phyloP scores from a whole-genome alignment of 1,140 invertebrate genomes.

The Triops cancriformis region DNA sequence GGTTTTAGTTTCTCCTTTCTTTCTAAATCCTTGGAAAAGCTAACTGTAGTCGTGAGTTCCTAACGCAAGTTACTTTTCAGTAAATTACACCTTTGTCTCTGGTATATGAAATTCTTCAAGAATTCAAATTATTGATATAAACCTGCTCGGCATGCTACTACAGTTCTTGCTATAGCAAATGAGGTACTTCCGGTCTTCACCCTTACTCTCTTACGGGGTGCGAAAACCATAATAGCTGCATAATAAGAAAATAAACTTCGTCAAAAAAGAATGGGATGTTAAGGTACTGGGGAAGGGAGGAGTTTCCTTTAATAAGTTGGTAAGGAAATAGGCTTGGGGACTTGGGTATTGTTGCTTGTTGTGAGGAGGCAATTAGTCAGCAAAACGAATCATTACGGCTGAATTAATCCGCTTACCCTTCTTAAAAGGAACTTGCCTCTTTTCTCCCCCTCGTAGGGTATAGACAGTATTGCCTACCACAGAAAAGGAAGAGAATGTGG shows the following conservation, averaged over 20 bases:
- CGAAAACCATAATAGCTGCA: too few relatives aligned
- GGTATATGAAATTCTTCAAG: too few relatives aligned
- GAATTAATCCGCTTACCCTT: neutral
- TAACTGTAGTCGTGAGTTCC: too few relatives aligned
- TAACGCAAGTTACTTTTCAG: too few relatives aligned
- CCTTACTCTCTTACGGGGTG: too few relatives aligned
- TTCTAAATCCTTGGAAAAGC: too few relatives aligned
- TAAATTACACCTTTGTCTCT: too few relatives aligned
- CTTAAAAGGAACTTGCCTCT: neutral
- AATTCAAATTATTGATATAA: too few relatives aligned
- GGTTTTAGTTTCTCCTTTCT: too few relatives aligned
- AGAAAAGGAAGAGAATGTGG: neutral
- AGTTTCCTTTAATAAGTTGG: neutral
- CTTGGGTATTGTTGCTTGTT: conserved; percentile 8
- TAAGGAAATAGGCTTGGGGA: neutral
- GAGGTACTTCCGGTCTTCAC: too few relatives aligned
- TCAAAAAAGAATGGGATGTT: neutral
- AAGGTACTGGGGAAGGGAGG: neutral
- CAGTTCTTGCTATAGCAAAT: too few relatives aligned
- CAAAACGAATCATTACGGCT: conserved; percentile 18
- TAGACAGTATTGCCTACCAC: neutral
- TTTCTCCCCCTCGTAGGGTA: neutral
- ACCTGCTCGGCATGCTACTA: too few relatives aligned
- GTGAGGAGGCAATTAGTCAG: conserved; percentile 17
- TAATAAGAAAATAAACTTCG: neutral